Evolutionary conservation across 2,888 invertebrate species (phyloP).

Genomic region (Icerya purchasi): DNA sequence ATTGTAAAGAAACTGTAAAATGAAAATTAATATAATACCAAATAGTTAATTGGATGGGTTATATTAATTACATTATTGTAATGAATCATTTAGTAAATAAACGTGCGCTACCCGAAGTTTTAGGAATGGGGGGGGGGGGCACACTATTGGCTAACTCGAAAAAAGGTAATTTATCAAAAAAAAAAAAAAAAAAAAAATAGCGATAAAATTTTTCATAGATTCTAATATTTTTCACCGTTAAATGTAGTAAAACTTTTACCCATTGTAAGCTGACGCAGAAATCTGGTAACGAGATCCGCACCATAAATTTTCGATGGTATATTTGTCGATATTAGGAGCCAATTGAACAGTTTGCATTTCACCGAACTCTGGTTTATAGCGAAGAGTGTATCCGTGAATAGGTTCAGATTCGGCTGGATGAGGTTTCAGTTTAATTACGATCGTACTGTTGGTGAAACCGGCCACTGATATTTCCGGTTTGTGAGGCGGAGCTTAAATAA

Average conservation of each 20-base stretch:
- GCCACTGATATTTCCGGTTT: conserved; percentile 51
- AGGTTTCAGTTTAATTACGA: conserved; percentile 48
- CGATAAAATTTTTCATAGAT: too few species aligned
- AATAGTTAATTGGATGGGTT: too few species aligned
- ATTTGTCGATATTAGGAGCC: conserved; percentile 53
- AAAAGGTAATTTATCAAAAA: too few species aligned
- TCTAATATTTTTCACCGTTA: too few species aligned
- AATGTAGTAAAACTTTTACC: conserved; percentile 30
- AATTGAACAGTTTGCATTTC: conserved; percentile 70
- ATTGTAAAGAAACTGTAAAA: too few species aligned
- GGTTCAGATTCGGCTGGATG: conserved; percentile 61
- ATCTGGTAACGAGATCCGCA: conserved; percentile 88
- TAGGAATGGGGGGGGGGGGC: too few species aligned
- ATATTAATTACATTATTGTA: too few species aligned
- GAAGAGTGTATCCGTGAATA: conserved; percentile 77
- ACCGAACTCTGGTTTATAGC: conserved; percentile 84
- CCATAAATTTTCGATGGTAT: conserved; percentile 65
- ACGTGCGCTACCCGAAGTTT: too few species aligned
- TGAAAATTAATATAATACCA: too few species aligned
- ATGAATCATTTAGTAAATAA: too few species aligned
- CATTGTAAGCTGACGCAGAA: conserved; percentile 78
- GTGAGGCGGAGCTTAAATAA: conserved; percentile 42
- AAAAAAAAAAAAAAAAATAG: too few species aligned
- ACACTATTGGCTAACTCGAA: too few species aligned
- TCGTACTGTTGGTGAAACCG: conserved; percentile 50